These are phyloP conservation scores for Corythoichthys intestinalis DNA, from an alignment of 2,113 vertebrate genomes.

Conservation along the genomic window DNA sequence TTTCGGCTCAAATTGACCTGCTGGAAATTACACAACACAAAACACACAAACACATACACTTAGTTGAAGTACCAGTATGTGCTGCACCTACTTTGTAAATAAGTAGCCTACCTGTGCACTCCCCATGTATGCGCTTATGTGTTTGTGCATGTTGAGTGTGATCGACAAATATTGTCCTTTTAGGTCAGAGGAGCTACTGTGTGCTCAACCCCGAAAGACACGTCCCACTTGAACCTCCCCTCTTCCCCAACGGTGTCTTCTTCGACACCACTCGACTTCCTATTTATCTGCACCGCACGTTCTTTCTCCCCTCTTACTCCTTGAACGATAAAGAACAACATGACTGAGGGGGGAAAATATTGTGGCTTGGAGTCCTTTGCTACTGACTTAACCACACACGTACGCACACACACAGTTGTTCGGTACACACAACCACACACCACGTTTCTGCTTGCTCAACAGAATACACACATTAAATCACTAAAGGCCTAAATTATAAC, in stretches of 20 bases:
- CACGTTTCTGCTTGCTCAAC: slow-evolving; percentile 64
- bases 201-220: slow-evolving; percentile 65
- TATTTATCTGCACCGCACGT: slow-evolving; percentile 33
- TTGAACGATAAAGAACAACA: slow-evolving; percentile 65
- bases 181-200: slow-evolving; percentile 64
- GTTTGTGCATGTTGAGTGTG: slow-evolving; percentile 55
- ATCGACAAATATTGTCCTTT: slow-evolving; percentile 67
- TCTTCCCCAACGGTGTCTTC: slow-evolving; percentile 10
- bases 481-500: slow-evolving; percentile 60
- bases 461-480: slow-evolving; percentile 68
- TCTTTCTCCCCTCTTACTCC: slow-evolving; percentile 29
- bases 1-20: neutral
- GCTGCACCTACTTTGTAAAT: slow-evolving; percentile 28
- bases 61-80: neutral
- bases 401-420: slow-evolving; percentile 24
- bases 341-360: slow-evolving; percentile 66
- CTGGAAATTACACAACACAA: neutral
- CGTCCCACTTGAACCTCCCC: slow-evolving; percentile 23
- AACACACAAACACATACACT: neutral
- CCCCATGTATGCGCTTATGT: slow-evolving; percentile 43
- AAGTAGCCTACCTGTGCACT: slow-evolving; percentile 19
- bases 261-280: slow-evolving; percentile 15
- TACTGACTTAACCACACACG: slow-evolving; percentile 45
- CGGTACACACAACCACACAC: slow-evolving; percentile 26
- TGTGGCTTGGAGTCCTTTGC: slow-evolving; percentile 60